Conservation (phyloP, 2,888 invertebrate species). For the Heliconius erato region DNA sequence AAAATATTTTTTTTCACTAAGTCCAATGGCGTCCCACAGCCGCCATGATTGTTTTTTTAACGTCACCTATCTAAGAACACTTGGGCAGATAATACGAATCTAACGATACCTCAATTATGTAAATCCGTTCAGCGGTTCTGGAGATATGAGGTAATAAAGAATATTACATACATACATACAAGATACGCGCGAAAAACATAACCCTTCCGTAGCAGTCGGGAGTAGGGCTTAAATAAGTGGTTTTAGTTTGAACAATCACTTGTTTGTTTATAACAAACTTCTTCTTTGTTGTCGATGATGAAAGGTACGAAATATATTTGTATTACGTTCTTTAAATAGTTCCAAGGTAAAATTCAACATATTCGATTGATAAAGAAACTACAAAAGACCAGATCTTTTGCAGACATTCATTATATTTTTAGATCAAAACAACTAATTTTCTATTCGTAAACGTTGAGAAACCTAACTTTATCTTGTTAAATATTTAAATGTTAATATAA, state of each 20-base stretch:
- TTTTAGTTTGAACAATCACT: neutral
- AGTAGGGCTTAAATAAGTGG: neutral
- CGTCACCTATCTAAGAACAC: too few species aligned
- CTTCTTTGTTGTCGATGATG: neutral
- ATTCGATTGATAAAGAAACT: neutral
- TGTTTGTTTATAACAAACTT: neutral
- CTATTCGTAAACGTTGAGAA: neutral
- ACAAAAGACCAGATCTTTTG: neutral
- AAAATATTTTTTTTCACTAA: too few species aligned
- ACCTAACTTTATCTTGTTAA: neutral
- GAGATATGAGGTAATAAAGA: too few species aligned
- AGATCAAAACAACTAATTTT: neutral
- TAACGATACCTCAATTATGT: too few species aligned
- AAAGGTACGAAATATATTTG: slow-evolving; percentile 4
- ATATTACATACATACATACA: too few species aligned
- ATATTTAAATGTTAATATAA: too few species aligned
- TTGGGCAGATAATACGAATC: too few species aligned
- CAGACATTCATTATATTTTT: neutral
- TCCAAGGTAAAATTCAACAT: neutral
- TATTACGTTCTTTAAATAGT: slow-evolving; percentile 5
- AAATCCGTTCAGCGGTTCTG: too few species aligned
- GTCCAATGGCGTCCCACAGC: too few species aligned
- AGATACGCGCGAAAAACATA: too few species aligned
- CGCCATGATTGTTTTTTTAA: too few species aligned
- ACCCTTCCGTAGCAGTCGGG: too few species aligned